Evolutionary conservation across 1,140 invertebrate genomes (phyloP).

Genomic region (Neoseiulus cucumeris): DNA sequence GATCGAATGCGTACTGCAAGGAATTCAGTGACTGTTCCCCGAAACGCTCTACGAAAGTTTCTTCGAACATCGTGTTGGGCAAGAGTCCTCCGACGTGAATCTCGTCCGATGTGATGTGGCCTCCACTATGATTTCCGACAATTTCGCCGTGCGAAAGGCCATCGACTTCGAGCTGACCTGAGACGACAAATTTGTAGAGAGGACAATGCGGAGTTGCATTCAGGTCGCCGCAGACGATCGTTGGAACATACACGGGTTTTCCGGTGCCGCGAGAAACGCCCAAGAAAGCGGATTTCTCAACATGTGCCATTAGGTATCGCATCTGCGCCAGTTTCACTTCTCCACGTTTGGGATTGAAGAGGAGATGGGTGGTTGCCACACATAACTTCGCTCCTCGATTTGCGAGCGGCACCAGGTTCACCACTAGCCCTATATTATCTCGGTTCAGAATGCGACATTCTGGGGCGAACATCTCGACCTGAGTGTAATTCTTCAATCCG

Average conservation of each 20-base stretch:
- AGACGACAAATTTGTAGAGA: constrained; percentile 47
- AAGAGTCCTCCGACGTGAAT: constrained; percentile 34
- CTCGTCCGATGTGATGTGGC: not conserved
- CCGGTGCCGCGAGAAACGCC: constrained; percentile 22
- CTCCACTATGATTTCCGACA: constrained; percentile 23
- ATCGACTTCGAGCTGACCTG: constrained; percentile 40
- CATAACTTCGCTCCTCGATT: constrained; percentile 36
- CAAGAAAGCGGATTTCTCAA: constrained; percentile 50
- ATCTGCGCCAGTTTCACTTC: constrained; percentile 70
- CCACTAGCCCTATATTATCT: constrained; percentile 66
- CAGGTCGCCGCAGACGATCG: constrained; percentile 71
- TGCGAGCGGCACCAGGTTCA: constrained; percentile 37
- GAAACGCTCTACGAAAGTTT: not conserved
- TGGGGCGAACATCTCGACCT: constrained; percentile 24
- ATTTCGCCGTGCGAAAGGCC: constrained; percentile 24
- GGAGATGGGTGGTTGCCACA: constrained; percentile 77
- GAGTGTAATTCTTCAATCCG: constrained; percentile 38
- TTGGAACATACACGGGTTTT: constrained; percentile 40
- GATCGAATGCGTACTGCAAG: constrained; percentile 74
- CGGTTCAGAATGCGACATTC: constrained; percentile 42
- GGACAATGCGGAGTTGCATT: constrained; percentile 51
- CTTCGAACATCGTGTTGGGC: constrained; percentile 60
- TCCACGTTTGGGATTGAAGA: constrained; percentile 68
- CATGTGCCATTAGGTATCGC: constrained; percentile 51
- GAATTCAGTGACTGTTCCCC: constrained; percentile 47